Base-by-base conservation (phyloP, 2,888 invertebrate genomes). In the Megamerina dolium region DNA sequence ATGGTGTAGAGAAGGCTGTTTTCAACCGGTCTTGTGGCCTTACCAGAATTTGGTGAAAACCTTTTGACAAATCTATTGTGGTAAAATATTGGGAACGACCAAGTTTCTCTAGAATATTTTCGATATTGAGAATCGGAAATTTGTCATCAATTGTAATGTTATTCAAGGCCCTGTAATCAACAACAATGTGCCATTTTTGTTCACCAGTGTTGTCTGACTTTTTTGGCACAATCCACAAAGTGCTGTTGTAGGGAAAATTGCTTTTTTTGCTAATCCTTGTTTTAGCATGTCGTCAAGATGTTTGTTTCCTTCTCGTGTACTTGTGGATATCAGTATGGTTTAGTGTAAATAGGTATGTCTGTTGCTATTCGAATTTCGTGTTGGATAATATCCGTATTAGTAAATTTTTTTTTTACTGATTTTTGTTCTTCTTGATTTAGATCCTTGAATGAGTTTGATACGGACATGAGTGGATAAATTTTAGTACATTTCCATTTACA, bases 321-420 rank as follows among this genome's bases (percentile, higher is more conserved):
- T n/a, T n/a, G n/a, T n/a, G n/a, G n/a, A n/a, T 29, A 45, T 13
- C 46, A 44, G 17, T 45, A 46, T 31, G 44, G 43, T 39, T 45
- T 50, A 6, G 45, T 45, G 39, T 47, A 49, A 38, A 47, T 32
- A 1, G 45, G 46, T 18, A 17, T 45, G 19, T 45, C 27, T 33
- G 37, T 39, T 26, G 23, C 42, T 21, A 43, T 45, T 2, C 41
- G 23, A 8, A 46, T 50, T 30, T 47, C 44, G 14, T 47, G 42
- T 37, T 40, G 20, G 20, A 47, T 23, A 32, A 45, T 47, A 23
- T 47, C 37, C 8, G 43, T 43, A 35, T 43, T 34, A 2, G 36
- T 37, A 12, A 50, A 37, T 19, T 10, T 14, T 19, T 29, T 35
- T 39, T 34, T 36, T 21, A 39, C 32, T 23, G 12, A 5, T 16